phyloP scores from a whole-genome alignment of 2,888 invertebrate species.

The Arctia plantaginis region DNA sequence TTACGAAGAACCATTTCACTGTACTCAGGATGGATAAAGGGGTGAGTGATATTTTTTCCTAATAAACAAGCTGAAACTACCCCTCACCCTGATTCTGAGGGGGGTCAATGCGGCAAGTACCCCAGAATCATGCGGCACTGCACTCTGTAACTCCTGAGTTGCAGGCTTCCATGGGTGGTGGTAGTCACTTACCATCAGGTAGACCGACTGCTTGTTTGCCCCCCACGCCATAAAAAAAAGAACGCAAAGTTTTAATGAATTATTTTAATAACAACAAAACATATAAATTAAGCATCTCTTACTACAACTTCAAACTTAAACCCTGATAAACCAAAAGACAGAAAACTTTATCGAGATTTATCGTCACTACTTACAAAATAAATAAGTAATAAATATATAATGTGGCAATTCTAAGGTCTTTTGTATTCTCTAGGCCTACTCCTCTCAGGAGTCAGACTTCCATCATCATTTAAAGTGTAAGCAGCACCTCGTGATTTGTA shows the following conservation, averaged over 20 bases:
- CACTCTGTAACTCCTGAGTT: too few species aligned
- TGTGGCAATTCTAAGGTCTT: not conserved
- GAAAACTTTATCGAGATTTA: not conserved
- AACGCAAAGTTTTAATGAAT: not conserved
- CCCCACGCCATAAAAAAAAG: not conserved
- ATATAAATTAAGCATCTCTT: not conserved
- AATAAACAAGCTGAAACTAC: not conserved
- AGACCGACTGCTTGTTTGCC: too few species aligned
- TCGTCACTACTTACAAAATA: slow-evolving; percentile 26
- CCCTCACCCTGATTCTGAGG: too few species aligned
- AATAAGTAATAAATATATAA: slow-evolving; percentile 19
- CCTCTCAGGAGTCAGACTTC: slow-evolving; percentile 72
- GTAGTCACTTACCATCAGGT: too few species aligned
- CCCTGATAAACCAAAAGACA: not conserved
- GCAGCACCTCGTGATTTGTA: slow-evolving; percentile 78
- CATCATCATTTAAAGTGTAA: slow-evolving; percentile 78
- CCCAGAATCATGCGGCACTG: too few species aligned
- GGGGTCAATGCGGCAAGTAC: too few species aligned
- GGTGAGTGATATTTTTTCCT: slow-evolving; percentile 78
- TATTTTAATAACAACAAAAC: not conserved
- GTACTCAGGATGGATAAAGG: slow-evolving; percentile 94
- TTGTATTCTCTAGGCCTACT: slow-evolving; percentile 28
- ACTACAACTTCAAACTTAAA: not conserved
- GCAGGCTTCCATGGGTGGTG: too few species aligned
- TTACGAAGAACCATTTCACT: slow-evolving; percentile 89